phyloP scores from a whole-genome alignment of 2,113 vertebrate genomes.

The Colistium nudipinnis region DNA sequence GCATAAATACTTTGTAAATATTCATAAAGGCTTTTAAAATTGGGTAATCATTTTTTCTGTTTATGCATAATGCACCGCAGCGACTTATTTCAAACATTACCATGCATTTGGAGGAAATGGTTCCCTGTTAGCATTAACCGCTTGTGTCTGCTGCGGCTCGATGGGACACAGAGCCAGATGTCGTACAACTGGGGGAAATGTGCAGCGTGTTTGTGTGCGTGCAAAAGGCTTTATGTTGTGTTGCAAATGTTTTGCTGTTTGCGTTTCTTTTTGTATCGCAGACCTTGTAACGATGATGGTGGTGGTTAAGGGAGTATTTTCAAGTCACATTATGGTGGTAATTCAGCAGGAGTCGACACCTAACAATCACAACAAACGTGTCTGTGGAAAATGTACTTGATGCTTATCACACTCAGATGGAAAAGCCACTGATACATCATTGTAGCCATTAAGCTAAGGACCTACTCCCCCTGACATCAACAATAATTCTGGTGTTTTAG shows the following conservation, averaged over 20 bases:
- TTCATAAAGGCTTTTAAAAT: slow-evolving; percentile 80
- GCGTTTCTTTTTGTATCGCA: slow-evolving; percentile 37
- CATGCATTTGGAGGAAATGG: slow-evolving; percentile 67
- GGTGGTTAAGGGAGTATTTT: slow-evolving; percentile 26
- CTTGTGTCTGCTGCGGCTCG: slow-evolving; percentile 48
- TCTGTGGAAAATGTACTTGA: slow-evolving; percentile 2
- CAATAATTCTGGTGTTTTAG: background rate
- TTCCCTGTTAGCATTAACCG: slow-evolving; percentile 54
- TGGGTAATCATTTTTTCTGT: slow-evolving; percentile 76
- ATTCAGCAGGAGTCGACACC: slow-evolving; percentile 26
- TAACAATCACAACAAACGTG: slow-evolving; percentile 6
- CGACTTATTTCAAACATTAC: slow-evolving; percentile 75
- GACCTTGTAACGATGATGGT: slow-evolving; percentile 28
- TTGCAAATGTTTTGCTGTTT: slow-evolving; percentile 23
- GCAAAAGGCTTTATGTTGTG: slow-evolving; percentile 1
- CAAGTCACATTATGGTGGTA: slow-evolving; percentile 12
- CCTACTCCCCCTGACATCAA: background rate
- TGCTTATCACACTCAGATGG: slow-evolving; percentile 1
- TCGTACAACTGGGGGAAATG: slow-evolving; percentile 4
- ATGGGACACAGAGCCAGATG: slow-evolving; percentile 54
- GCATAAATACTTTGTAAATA: slow-evolving; percentile 78
- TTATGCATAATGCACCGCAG: slow-evolving; percentile 74
- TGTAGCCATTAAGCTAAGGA: background rate
- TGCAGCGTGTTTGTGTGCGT: slow-evolving; percentile 2
- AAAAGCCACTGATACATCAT: background rate